These are phyloP conservation scores for Mormyrus hasselquistii DNA, from an alignment of 2,797 vertebrate species.

Conservation along the genomic window DNA sequence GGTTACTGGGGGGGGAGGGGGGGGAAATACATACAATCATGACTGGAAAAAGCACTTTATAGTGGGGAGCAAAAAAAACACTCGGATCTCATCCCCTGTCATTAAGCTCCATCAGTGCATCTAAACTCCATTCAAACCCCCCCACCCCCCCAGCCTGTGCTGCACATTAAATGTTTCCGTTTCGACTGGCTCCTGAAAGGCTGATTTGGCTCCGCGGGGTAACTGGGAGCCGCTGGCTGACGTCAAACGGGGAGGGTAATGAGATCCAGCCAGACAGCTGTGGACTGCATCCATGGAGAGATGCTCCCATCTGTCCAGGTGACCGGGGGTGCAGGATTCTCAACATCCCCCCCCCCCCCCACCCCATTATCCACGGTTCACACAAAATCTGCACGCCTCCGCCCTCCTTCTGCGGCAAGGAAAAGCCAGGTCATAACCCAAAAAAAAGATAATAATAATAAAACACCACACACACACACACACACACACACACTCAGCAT, in stretches of 20 bases:
- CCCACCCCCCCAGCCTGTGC: neutral
- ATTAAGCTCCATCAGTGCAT: neutral
- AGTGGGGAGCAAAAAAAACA: neutral
- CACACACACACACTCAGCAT: neutral
- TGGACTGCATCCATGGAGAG: constrained; percentile 37
- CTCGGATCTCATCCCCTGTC: neutral
- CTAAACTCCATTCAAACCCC: neutral
- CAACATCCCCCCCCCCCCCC: neutral
- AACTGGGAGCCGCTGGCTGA: constrained; percentile 48
- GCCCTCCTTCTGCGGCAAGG: neutral
- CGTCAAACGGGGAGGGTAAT: constrained; percentile 56
- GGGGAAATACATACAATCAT: neutral
- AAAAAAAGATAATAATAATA: neutral
- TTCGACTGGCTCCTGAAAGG: constrained; percentile 11
- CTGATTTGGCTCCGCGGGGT: constrained; percentile 6
- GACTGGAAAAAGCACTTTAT: neutral
- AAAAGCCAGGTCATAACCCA: neutral
- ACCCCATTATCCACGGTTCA: neutral
- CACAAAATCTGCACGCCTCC: neutral
- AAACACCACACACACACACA: neutral
- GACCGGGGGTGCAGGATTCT: constrained; percentile 30
- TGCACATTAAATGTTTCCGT: neutral
- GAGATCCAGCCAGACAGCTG: constrained; percentile 51
- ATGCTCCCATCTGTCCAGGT: constrained; percentile 49
- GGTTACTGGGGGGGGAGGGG: neutral